These are phyloP conservation scores for Spondyliosoma cantharus DNA, from an alignment of 2,797 vertebrate genomes.

Conservation along the genomic window DNA sequence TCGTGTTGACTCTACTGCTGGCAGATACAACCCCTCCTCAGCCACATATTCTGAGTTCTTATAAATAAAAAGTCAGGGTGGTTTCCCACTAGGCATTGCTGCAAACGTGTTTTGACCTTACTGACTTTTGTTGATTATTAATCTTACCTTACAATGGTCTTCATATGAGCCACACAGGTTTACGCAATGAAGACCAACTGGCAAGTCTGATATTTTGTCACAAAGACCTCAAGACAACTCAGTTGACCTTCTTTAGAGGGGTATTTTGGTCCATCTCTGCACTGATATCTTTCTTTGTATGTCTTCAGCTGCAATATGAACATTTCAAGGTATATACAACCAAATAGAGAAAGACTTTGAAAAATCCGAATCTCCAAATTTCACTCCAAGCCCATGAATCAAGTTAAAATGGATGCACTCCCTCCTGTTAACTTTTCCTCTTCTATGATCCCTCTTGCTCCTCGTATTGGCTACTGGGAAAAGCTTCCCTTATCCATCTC, in stretches of 20 bases:
- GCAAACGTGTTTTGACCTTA: not conserved
- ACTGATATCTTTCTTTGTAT: too few relatives aligned
- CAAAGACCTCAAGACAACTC: too few relatives aligned
- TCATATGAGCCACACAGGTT: not conserved
- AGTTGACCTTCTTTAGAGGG: too few relatives aligned
- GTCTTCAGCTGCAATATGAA: too few relatives aligned
- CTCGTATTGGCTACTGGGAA: not conserved
- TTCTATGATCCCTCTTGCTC: not conserved
- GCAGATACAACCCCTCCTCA: constrained; percentile 15
- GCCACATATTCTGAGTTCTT: constrained; percentile 8
- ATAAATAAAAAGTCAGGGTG: constrained; percentile 24
- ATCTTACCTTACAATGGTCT: constrained; percentile 10
- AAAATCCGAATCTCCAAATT: too few relatives aligned
- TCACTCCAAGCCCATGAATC: not conserved
- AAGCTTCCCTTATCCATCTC: not conserved
- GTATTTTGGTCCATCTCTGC: not conserved
- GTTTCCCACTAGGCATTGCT: not conserved
- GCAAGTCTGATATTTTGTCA: not conserved
- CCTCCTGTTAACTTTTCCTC: not conserved
- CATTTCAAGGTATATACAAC: too few relatives aligned
- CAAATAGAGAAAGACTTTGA: too few relatives aligned
- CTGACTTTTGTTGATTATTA: not conserved
- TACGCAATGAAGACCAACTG: not conserved
- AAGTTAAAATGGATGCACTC: constrained; percentile 1
- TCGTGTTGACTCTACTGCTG: constrained; percentile 16